Conservation (phyloP, 1,140 invertebrate species). For the Elymnias hypermnestra region DNA sequence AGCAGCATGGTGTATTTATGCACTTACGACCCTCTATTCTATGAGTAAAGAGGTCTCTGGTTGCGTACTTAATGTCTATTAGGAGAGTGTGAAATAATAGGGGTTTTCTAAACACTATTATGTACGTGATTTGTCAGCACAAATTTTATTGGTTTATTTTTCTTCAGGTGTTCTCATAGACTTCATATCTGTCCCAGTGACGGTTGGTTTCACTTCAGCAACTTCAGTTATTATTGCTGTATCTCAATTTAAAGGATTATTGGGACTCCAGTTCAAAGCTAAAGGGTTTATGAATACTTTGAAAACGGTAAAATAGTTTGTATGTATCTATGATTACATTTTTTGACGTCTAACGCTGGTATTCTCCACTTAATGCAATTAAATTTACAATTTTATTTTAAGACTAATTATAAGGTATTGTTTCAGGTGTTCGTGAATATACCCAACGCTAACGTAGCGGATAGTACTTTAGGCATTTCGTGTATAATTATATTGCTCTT, state of each 20-base stretch:
- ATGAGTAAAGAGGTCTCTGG: too few relatives aligned
- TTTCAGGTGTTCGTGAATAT: conserved; percentile 69
- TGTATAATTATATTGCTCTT: conserved; percentile 83
- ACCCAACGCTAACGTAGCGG: conserved; percentile 79
- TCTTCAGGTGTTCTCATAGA: conserved; percentile 92
- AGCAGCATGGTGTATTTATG: too few relatives aligned
- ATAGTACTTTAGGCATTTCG: conserved; percentile 81
- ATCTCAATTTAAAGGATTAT: conserved; percentile 90
- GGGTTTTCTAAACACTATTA: too few relatives aligned
- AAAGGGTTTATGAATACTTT: conserved; percentile 84
- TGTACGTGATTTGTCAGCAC: background rate
- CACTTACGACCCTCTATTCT: too few relatives aligned
- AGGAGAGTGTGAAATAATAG: too few relatives aligned
- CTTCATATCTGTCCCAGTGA: conserved; percentile 96
- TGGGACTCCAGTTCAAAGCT: conserved; percentile 86
- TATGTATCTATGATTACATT: too few relatives aligned
- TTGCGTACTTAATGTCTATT: too few relatives aligned
- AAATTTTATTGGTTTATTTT: background rate
- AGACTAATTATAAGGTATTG: too few relatives aligned
- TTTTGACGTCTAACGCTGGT: too few relatives aligned
- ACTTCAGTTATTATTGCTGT: conserved; percentile 94
- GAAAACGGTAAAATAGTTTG: conserved; percentile 76
- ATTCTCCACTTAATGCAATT: too few relatives aligned
- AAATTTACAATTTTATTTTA: too few relatives aligned
- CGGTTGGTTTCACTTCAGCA: conserved; percentile 94